Base-by-base conservation (phyloP, 92 coral and sea anemone species). In the Isaurus tuberculatus region DNA sequence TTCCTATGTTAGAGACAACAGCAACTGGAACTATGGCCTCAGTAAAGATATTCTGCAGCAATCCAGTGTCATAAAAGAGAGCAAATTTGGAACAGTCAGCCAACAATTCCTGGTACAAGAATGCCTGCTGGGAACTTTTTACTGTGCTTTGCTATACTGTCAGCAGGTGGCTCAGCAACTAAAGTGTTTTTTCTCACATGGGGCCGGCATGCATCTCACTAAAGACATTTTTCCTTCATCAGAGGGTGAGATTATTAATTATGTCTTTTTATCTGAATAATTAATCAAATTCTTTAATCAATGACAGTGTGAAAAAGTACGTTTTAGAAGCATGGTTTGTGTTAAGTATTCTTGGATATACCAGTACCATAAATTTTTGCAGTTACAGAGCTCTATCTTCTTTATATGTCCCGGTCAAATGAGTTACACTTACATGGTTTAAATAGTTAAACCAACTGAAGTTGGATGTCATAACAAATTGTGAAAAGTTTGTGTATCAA, bases 121-220 rank as follows among this genome's bases (percentile, higher is more conserved):
- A 88, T 85, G 13, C 79, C 90, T 48, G 94, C 94, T 6, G 92
- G 92, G 17, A 91, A 91, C 78, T 86, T 91, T 63, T 71, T 91
- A 67, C 64, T 91, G 71, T 83, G 86, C 55, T 58, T 91, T 70
- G 87, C 90, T 0, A 82, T 86, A 7, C 60, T 91, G 61, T 26
- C 86, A 17, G 84, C 88, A 30, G 92, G 92, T 8, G 79, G 88
- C 44, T 85, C 90, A 13, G 90, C 92, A 34, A 64, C 81, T 27
- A 88, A 91, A 46, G 86, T 75, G 6, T 26, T 25, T 91, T 91
- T 61, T 20, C 66, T 32, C 88, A 81, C 74, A 91, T 88, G 94
- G 92, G 94, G 3, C 34, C 88, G 44, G 82, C 66, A 17, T 88
- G 92, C 67, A 51, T 51, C 61, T 63, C 68, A 25, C 68, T 63